Evolutionary conservation across 2,888 invertebrate species (phyloP).

Genomic region (Limnephilus rhombicus): DNA sequence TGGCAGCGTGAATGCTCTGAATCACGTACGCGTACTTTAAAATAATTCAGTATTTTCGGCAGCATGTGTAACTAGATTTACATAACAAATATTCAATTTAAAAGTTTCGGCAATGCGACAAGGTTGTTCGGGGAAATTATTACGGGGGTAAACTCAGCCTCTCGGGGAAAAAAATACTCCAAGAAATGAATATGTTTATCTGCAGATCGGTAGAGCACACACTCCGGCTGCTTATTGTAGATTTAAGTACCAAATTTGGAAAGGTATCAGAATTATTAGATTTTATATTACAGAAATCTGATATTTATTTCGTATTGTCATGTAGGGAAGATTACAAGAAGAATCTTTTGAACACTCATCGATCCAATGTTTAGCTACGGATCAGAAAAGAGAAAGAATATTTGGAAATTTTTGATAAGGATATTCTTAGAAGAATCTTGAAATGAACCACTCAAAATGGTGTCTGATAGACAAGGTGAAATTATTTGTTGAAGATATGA

Average conservation of each 20-base stretch:
- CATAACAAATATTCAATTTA: slow-evolving; percentile 31
- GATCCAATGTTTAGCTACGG: neutral
- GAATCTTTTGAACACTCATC: neutral
- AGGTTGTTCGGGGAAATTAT: neutral
- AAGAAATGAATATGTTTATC: neutral
- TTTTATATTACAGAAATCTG: neutral
- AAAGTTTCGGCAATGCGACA: slow-evolving; percentile 40
- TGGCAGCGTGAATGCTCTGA: neutral
- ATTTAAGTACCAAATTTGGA: neutral
- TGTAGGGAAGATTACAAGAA: neutral
- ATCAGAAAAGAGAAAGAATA: neutral
- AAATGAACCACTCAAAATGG: neutral
- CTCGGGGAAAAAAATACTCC: neutral
- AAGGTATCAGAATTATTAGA: neutral
- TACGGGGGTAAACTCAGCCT: neutral
- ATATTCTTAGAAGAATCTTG: neutral
- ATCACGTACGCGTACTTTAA: slow-evolving; percentile 29
- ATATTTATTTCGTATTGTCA: neutral
- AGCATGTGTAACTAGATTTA: slow-evolving; percentile 13
- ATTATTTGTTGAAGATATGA: neutral
- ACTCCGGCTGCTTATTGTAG: neutral
- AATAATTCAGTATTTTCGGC: slow-evolving; percentile 29
- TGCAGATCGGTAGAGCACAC: neutral
- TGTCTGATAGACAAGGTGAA: neutral
- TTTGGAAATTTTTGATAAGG: neutral